Conservation (phyloP, 2,797 vertebrate species). For the Acipenser ruthenus region DNA sequence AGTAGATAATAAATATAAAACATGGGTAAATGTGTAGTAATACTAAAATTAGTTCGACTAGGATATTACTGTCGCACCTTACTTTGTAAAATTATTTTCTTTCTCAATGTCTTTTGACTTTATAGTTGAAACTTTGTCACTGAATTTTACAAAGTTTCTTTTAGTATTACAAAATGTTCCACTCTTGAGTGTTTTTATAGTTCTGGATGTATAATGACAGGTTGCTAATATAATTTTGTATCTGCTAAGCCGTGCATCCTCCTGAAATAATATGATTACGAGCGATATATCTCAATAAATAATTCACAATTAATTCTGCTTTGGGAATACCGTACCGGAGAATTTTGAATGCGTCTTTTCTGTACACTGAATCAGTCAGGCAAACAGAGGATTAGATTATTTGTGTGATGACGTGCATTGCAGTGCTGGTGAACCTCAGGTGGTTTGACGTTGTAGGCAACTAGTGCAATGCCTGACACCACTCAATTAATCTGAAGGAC, state of each 20-base stretch:
- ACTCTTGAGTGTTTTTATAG: no score
- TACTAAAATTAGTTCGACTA: no score
- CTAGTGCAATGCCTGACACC: not conserved
- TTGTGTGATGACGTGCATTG: not conserved
- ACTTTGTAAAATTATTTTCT: no score
- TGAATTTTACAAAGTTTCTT: no score
- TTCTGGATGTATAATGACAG: no score
- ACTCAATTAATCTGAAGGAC: not conserved
- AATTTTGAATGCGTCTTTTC: not conserved
- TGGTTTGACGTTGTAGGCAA: not conserved
- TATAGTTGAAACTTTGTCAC: no score
- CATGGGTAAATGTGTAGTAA: no score
- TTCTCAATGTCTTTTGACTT: no score
- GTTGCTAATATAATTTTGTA: not conserved
- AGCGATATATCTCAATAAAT: not conserved
- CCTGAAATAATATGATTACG: not conserved
- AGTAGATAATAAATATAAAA: no score
- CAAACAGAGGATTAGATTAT: not conserved
- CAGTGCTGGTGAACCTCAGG: not conserved
- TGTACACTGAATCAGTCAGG: not conserved
- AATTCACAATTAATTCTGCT: not conserved
- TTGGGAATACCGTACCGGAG: not conserved
- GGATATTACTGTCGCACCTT: no score
- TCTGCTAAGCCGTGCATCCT: not conserved
- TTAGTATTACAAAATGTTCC: no score